These are phyloP conservation scores for Xylocampa areola DNA, from an alignment of 2,888 invertebrate species.

Conservation along the genomic window DNA sequence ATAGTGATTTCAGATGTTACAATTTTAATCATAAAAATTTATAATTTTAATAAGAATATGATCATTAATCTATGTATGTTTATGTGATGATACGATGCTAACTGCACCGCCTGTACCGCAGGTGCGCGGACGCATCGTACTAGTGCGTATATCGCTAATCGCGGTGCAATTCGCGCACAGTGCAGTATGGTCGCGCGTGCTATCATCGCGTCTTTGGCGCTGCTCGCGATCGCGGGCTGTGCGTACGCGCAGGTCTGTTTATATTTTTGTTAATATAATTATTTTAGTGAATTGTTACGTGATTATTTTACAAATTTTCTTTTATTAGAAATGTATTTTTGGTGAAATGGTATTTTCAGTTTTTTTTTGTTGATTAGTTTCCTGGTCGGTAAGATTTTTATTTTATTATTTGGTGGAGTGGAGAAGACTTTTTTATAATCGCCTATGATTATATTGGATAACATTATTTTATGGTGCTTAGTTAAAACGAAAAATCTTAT, in stretches of 20 bases:
- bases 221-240: conserved; percentile 51
- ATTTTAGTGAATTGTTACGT: conserved; percentile 4
- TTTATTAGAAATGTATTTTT: background rate
- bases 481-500: no score
- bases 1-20: no score
- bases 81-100: background rate
- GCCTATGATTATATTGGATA: no score
- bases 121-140: conserved; percentile 34
- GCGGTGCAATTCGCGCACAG: conserved; percentile 53
- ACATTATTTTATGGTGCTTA: no score
- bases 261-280: conserved; percentile 14
- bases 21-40: background rate
- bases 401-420: background rate
- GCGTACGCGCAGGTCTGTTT: conserved; percentile 70
- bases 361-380: background rate
- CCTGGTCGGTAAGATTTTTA: conserved; percentile 11
- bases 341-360: background rate
- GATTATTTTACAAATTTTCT: no score
- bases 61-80: no score
- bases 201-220: conserved; percentile 64
- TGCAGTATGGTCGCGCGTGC: conserved; percentile 74
- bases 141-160: conserved; percentile 21
- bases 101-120: conserved; percentile 12
- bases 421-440: background rate
- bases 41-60: background rate